Conservation (phyloP, 2,113 vertebrate species). For the Sitta europaea region DNA sequence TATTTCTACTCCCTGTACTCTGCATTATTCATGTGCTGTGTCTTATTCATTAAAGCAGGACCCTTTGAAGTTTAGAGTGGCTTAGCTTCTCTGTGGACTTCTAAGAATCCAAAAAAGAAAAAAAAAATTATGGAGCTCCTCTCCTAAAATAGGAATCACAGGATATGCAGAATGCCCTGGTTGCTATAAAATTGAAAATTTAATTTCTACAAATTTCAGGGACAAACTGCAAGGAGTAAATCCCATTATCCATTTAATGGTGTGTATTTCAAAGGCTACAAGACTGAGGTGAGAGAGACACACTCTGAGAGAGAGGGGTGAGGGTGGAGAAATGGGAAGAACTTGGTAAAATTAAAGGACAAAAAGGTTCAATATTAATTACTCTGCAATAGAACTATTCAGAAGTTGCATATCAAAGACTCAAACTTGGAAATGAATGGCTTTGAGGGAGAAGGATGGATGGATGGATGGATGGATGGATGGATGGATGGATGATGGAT, state of each 20-base stretch:
- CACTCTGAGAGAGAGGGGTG: not conserved
- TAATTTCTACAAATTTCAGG: slow-evolving; percentile 15
- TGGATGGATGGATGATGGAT: too few species aligned
- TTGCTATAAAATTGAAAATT: slow-evolving; percentile 37
- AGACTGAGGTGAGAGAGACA: not conserved
- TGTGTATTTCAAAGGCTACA: slow-evolving; percentile 27
- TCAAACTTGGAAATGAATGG: not conserved
- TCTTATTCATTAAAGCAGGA: slow-evolving; percentile 4
- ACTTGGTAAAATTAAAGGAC: not conserved
- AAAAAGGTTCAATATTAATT: not conserved
- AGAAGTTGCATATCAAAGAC: not conserved
- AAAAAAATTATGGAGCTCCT: not conserved
- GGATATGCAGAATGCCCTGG: not conserved
- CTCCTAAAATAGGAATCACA: not conserved
- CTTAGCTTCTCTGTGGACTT: slow-evolving; percentile 1
- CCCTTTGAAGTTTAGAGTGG: slow-evolving; percentile 13
- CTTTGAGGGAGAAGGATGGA: not conserved
- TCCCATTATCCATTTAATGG: slow-evolving; percentile 19
- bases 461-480: too few species aligned
- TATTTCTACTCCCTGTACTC: not conserved
- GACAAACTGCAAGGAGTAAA: slow-evolving; percentile 39
- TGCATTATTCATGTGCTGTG: slow-evolving; percentile 1
- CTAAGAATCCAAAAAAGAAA: not conserved
- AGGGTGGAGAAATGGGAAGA: not conserved
- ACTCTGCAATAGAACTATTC: not conserved